A percentile compares a stretch with the other conserved stretches of the same genome.
Conservation (phyloP, 2,888 invertebrate genomes). For the Polylopha cassiicola region DNA sequence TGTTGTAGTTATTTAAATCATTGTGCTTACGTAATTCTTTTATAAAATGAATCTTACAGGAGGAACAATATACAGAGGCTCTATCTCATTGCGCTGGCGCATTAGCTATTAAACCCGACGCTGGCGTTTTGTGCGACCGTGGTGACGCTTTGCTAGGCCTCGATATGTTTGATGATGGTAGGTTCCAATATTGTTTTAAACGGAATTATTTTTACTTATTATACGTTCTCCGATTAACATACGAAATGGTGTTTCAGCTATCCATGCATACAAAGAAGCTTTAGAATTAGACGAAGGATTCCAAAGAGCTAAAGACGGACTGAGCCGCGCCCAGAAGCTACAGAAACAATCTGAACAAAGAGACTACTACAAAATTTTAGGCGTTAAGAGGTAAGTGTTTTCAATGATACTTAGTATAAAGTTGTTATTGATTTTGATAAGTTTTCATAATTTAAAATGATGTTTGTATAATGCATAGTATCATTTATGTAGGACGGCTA, state of each 20-base stretch:
- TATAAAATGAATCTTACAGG: too few relatives aligned
- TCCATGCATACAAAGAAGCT: constrained; percentile 91
- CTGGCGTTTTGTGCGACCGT: constrained; percentile 89
- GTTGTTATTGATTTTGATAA: background rate
- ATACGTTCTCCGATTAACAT: too few relatives aligned
- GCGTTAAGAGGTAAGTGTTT: constrained; percentile 82
- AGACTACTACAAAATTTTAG: constrained; percentile 98
- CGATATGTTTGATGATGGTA: constrained; percentile 94
- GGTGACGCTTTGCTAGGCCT: constrained; percentile 93
- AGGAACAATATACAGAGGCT: constrained; percentile 84
- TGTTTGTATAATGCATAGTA: background rate
- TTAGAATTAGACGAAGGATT: constrained; percentile 87
- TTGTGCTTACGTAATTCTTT: too few relatives aligned
- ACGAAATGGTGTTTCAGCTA: too few relatives aligned
- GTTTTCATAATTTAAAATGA: background rate
- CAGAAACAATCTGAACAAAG: constrained; percentile 94
- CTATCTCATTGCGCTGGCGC: constrained; percentile 87
- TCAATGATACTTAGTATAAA: background rate
- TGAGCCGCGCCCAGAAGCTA: constrained; percentile 91
- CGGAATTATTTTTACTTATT: too few relatives aligned
- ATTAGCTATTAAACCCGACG: constrained; percentile 84
- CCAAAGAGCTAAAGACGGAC: constrained; percentile 91
- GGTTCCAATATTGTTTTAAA: too few relatives aligned
- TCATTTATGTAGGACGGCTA: constrained; percentile 79
- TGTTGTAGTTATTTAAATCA: too few relatives aligned